Evolutionary conservation across 2,797 vertebrate genomes (phyloP).

Genomic region (Ambastaia sidthimunki): DNA sequence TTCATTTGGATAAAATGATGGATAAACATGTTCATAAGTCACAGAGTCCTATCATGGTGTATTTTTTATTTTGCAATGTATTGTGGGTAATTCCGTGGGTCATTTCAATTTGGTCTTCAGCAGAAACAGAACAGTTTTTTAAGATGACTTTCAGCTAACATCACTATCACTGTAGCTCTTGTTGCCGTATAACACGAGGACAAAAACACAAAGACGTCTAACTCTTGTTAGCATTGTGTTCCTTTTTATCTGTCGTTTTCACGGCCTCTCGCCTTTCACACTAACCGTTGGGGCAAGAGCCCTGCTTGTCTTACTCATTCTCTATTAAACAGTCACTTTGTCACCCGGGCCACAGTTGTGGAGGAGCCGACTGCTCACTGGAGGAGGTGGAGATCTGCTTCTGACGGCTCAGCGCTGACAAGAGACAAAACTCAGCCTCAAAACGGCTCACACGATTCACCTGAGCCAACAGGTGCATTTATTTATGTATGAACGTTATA

Average conservation of each 20-base stretch:
- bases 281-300: slow-evolving; percentile 66
- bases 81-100: neutral
- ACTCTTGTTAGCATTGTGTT: neutral
- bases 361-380: slow-evolving; percentile 77
- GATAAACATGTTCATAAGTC: neutral
- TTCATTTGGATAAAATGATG: neutral
- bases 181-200: slow-evolving; percentile 8
- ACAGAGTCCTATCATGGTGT: too few species aligned
- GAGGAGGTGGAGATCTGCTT: slow-evolving; percentile 67
- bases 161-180: neutral
- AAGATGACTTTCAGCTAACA: slow-evolving; percentile 3
- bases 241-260: slow-evolving; percentile 16
- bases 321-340: slow-evolving; percentile 78
- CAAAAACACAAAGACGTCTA: slow-evolving; percentile 10
- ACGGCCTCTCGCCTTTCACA: slow-evolving; percentile 1
- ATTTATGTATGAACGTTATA: too few species aligned
- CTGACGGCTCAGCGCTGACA: slow-evolving; percentile 54
- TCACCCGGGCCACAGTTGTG: slow-evolving; percentile 71
- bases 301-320: slow-evolving; percentile 75
- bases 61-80: neutral
- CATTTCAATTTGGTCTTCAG: neutral
- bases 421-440: neutral
- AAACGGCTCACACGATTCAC: too few species aligned
- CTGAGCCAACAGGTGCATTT: too few species aligned
- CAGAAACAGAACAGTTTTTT: neutral